phyloP scores from a whole-genome alignment of 2,797 vertebrate species.

The Triplophysa yarkandensis region DNA sequence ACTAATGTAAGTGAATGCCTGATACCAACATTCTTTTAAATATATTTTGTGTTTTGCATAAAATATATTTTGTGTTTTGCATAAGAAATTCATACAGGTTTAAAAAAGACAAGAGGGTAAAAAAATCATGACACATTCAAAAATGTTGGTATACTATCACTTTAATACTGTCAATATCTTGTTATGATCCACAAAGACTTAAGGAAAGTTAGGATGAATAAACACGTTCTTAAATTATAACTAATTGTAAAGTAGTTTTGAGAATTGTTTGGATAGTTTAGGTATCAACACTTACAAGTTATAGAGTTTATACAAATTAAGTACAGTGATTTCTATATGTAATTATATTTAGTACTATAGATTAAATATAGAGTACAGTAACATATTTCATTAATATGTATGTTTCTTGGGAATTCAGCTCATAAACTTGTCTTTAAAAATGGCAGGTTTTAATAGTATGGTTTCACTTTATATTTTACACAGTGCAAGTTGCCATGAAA shows the following conservation, averaged over 20 bases:
- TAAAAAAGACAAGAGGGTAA: too few relatives aligned
- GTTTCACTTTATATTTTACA: background rate
- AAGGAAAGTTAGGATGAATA: too few relatives aligned
- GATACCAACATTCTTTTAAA: too few relatives aligned
- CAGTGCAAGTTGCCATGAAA: constrained; percentile 26
- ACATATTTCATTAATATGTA: background rate
- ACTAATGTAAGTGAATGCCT: too few relatives aligned
- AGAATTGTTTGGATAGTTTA: background rate
- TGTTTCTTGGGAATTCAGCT: background rate
- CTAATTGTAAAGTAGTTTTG: background rate
- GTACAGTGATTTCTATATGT: background rate
- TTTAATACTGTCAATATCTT: background rate
- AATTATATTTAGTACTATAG: background rate
- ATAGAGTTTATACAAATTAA: too few relatives aligned
- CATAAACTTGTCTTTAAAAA: background rate
- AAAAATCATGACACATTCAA: too few relatives aligned
- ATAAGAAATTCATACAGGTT: too few relatives aligned
- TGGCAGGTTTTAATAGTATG: background rate
- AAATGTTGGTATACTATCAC: too few relatives aligned
- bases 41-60: too few relatives aligned
- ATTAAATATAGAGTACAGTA: background rate
- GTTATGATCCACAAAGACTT: background rate
- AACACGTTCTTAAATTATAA: too few relatives aligned
- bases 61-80: too few relatives aligned
- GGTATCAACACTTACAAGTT: too few relatives aligned